These are phyloP conservation scores for Abramis brama DNA, from an alignment of 2,113 vertebrate genomes.

Conservation along the genomic window DNA sequence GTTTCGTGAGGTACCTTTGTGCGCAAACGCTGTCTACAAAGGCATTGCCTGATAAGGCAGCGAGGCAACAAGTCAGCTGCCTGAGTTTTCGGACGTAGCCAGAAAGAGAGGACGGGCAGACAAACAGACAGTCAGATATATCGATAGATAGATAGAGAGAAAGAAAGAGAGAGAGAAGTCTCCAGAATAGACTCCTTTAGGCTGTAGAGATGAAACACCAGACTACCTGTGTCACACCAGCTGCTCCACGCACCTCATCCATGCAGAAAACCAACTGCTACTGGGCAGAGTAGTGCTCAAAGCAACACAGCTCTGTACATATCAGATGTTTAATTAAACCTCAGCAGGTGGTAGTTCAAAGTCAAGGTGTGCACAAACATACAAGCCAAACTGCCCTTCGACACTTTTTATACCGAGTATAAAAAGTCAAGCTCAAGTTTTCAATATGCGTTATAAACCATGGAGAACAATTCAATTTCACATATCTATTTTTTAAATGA, in stretches of 20 bases:
- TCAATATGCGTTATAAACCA: background rate
- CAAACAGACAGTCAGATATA: background rate
- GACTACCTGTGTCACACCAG: slow-evolving; percentile 32
- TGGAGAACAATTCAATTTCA: background rate
- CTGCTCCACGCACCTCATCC: slow-evolving; percentile 1
- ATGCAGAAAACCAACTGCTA: slow-evolving; percentile 11
- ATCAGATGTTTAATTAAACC: slow-evolving; percentile 41
- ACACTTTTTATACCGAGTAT: background rate
- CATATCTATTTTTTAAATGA: background rate
- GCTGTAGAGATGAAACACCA: background rate
- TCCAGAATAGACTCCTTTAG: background rate
- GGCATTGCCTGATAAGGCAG: too few relatives aligned
- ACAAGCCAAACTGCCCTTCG: background rate
- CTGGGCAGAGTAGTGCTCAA: background rate
- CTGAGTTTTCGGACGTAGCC: background rate
- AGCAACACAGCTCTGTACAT: slow-evolving; percentile 14
- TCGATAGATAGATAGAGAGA: too few relatives aligned
- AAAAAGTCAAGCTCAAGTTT: background rate
- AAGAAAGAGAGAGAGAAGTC: background rate
- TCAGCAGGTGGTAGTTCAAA: slow-evolving; percentile 12
- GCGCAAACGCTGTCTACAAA: too few relatives aligned
- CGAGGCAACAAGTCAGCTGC: too few relatives aligned
- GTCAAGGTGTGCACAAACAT: background rate
- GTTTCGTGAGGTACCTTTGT: too few relatives aligned
- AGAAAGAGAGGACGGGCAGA: slow-evolving; percentile 21